phyloP scores from a whole-genome alignment of 2,888 invertebrate species.

The Coleophora deauratella region DNA sequence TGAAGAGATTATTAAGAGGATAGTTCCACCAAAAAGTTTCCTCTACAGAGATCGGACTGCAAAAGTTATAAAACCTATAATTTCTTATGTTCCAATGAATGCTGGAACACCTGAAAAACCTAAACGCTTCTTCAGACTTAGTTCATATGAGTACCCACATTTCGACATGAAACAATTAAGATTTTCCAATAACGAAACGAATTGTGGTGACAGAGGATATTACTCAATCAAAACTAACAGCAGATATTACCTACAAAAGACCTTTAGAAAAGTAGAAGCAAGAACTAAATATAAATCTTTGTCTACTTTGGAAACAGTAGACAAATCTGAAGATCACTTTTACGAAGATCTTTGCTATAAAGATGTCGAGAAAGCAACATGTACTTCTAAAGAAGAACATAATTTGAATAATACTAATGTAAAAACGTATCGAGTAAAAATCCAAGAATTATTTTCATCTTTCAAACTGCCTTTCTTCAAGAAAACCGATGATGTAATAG shows the following conservation, averaged over 20 bases:
- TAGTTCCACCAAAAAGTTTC: conserved; percentile 63
- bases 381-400: conserved; percentile 11
- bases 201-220: conserved; percentile 50
- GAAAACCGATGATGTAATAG: conserved; percentile 28
- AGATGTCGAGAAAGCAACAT: conserved; percentile 32
- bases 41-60: conserved; percentile 49
- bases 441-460: conserved; percentile 56
- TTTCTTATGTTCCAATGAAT: conserved; percentile 63
- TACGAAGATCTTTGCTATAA: conserved; percentile 62
- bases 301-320: conserved; percentile 37
- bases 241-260: conserved; percentile 37
- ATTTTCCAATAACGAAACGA: conserved; percentile 39
- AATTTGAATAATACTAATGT: conserved; percentile 12
- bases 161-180: conserved; percentile 42
- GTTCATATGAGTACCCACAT: conserved; percentile 57
- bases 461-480: conserved; percentile 58
- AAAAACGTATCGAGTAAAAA: conserved; percentile 50
- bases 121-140: conserved; percentile 48
- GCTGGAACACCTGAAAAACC: conserved; percentile 37
- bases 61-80: conserved; percentile 31
- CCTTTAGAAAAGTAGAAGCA: conserved; percentile 36
- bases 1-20: conserved; percentile 52
- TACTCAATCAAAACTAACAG: conserved; percentile 54
- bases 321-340: conserved; percentile 52
- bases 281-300: conserved; percentile 51